phyloP scores from a whole-genome alignment of 1,140 invertebrate species.

The Helicoverpa armigera region DNA sequence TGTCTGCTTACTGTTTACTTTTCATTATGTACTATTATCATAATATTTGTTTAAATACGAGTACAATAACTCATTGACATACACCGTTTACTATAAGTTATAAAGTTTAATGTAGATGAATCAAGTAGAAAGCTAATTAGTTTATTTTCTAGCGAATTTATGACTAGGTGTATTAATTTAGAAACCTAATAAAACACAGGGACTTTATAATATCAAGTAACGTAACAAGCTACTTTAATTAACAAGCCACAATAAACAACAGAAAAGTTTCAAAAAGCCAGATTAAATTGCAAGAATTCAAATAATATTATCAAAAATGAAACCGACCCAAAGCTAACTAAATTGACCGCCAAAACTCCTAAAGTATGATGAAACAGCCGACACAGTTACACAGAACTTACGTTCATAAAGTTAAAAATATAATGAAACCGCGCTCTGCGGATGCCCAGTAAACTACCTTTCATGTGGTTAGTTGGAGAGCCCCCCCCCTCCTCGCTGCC shows the following conservation, averaged over 20 bases:
- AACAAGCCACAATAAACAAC: not conserved
- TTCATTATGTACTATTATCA: not conserved
- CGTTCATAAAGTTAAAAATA: constrained; percentile 50
- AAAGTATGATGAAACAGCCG: constrained; percentile 41
- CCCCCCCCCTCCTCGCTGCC: not conserved
- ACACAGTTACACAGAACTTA: constrained; percentile 41
- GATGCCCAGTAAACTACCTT: constrained; percentile 42
- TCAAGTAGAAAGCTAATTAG: too few relatives aligned
- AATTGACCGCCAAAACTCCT: constrained; percentile 25
- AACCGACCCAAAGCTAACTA: constrained; percentile 19
- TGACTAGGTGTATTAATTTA: too few relatives aligned
- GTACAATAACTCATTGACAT: too few relatives aligned
- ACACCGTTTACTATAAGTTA: too few relatives aligned
- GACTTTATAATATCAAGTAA: too few relatives aligned
- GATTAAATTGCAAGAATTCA: constrained; percentile 2
- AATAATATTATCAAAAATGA: constrained; percentile 8
- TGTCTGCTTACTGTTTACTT: constrained; percentile 5
- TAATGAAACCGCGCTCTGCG: constrained; percentile 42
- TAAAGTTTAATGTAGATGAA: too few relatives aligned
- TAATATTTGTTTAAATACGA: too few relatives aligned
- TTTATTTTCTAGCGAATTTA: too few relatives aligned
- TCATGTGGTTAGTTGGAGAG: constrained; percentile 47
- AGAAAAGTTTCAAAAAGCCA: not conserved
- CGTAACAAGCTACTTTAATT: too few relatives aligned
- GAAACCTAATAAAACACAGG: too few relatives aligned